Evolutionary conservation across 2,797 vertebrate genomes (phyloP).

Genomic region (Psittacula derbiana): DNA sequence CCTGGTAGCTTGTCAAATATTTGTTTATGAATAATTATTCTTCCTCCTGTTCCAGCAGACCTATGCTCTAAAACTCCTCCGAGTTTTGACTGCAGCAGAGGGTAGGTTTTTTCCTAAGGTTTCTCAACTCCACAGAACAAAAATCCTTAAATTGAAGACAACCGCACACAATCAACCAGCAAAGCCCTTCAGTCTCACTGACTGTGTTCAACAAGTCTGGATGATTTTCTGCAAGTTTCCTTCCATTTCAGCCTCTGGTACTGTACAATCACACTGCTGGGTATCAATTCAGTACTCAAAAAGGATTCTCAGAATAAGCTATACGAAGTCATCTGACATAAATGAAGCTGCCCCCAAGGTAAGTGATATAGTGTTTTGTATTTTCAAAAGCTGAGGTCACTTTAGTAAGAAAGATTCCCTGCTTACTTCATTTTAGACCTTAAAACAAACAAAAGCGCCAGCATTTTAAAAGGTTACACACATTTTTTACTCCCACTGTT

Average conservation of each 20-base stretch:
- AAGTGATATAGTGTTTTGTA: not conserved
- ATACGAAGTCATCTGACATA: not conserved
- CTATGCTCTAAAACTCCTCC: not conserved
- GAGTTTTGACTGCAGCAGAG: not conserved
- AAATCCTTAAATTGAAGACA: not conserved
- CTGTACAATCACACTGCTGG: not conserved
- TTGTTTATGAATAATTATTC: not conserved
- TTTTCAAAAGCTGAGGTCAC: not conserved
- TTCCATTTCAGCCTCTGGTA: not conserved
- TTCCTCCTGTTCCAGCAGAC: not conserved
- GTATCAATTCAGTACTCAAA: not conserved
- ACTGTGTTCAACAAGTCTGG: not conserved
- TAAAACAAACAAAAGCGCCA: slow-evolving; percentile 26
- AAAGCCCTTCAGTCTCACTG: not conserved
- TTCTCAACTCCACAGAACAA: not conserved
- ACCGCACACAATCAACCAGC: not conserved
- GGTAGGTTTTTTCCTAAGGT: not conserved
- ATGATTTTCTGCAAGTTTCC: not conserved
- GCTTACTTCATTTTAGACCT: not conserved
- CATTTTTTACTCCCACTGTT: slow-evolving; percentile 32
- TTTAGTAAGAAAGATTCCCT: not conserved
- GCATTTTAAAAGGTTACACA: slow-evolving; percentile 40
- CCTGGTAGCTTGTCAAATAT: not conserved
- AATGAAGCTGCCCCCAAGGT: not conserved
- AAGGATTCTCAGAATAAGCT: not conserved